phyloP scores from a whole-genome alignment of 2,797 vertebrate genomes.

The Borostomias antarcticus region DNA sequence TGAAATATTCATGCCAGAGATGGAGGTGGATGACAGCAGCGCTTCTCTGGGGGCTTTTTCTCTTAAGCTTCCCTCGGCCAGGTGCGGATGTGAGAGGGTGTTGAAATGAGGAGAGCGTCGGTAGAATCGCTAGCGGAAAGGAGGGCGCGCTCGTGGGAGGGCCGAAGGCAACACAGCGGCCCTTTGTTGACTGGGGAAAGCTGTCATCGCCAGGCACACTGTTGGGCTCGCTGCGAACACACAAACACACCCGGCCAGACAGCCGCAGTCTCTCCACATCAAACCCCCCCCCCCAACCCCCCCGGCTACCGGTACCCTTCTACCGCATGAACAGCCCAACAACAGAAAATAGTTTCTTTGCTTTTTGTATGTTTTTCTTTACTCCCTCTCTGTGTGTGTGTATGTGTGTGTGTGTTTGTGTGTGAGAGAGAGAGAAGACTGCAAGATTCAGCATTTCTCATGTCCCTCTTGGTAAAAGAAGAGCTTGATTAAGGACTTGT shows the following conservation, averaged over 20 bases:
- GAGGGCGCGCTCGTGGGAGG: too few species aligned
- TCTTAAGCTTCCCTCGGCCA: too few species aligned
- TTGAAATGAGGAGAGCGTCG: background rate
- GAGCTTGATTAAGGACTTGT: slow-evolving; percentile 60
- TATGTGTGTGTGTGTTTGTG: background rate
- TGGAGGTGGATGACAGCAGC: background rate
- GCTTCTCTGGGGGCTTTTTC: background rate
- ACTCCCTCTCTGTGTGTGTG: background rate
- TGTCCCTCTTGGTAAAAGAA: slow-evolving; percentile 52
- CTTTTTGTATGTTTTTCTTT: too few species aligned
- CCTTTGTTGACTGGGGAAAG: background rate
- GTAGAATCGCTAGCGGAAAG: background rate
- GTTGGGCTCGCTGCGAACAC: too few species aligned
- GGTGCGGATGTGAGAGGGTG: background rate
- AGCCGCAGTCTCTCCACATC: slow-evolving; percentile 13
- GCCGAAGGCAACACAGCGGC: too few species aligned
- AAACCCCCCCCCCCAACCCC: background rate
- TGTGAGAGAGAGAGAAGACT: slow-evolving; percentile 35
- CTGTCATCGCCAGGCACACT: too few species aligned
- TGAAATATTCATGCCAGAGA: slow-evolving; percentile 3
- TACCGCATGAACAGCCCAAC: too few species aligned
- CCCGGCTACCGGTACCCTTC: too few species aligned
- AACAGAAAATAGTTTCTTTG: too few species aligned
- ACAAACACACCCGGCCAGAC: too few species aligned
- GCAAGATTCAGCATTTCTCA: slow-evolving; percentile 57